A percentile compares a stretch with the other conserved stretches of the same genome.
phyloP scores from a whole-genome alignment of 2,113 vertebrate species.

The Machaerirhynchus nigripectus region DNA sequence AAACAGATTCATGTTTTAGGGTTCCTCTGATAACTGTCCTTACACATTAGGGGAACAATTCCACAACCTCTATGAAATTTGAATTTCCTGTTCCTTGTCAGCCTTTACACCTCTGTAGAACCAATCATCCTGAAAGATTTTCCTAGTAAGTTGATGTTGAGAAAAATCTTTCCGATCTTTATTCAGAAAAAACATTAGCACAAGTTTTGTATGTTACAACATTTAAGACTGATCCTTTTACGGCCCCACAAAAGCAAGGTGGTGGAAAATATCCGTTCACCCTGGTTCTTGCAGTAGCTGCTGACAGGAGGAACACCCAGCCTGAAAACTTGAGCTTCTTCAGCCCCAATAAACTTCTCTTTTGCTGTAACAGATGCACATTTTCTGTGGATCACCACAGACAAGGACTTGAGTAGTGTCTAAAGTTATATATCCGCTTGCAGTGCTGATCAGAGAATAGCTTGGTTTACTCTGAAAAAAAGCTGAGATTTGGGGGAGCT shows the following conservation, averaged over 20 bases:
- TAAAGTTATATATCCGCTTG: neutral
- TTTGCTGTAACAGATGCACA: neutral
- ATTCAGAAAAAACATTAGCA: neutral
- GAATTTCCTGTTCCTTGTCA: neutral
- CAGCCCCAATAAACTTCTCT: neutral
- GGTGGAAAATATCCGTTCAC: neutral
- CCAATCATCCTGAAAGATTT: neutral
- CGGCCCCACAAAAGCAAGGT: neutral
- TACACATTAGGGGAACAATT: neutral
- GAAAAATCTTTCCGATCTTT: neutral
- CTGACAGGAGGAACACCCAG: neutral
- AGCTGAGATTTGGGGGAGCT: neutral
- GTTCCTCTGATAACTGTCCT: neutral
- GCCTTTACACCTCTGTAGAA: neutral
- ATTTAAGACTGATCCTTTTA: neutral
- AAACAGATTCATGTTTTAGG: neutral
- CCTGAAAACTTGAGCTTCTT: neutral
- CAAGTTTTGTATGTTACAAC: neutral
- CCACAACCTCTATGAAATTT: neutral
- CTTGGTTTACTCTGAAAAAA: neutral
- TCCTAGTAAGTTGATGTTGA: neutral
- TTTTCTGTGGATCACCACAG: neutral
- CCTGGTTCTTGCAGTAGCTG: neutral
- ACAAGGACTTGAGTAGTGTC: neutral
- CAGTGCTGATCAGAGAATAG: neutral